A percentile compares a stretch with the other conserved stretches of the same genome.
Conservation (phyloP, 2,113 vertebrate genomes). For the Pantherophis guttatus region DNA sequence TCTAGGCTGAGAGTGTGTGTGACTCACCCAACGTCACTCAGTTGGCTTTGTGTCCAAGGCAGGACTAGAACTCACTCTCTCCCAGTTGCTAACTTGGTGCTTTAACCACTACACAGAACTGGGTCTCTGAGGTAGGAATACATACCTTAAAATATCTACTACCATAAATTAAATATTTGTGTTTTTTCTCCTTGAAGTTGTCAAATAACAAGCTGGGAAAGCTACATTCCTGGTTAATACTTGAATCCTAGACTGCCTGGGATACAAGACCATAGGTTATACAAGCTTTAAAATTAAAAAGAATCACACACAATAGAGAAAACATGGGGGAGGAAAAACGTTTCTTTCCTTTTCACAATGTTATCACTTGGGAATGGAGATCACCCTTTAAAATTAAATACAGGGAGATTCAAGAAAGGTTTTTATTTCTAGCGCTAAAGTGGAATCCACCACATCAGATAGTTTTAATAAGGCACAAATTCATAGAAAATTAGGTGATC, state of each 20-base stretch:
- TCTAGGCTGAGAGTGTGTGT: not conserved
- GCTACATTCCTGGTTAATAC: not conserved
- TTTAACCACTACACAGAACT: not conserved
- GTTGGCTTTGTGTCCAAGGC: not conserved
- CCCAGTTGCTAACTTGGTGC: no score
- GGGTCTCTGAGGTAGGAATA: not conserved
- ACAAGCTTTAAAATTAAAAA: not conserved
- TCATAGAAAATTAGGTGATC: not conserved
- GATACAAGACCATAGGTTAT: not conserved
- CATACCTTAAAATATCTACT: not conserved
- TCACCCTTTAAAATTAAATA: not conserved
- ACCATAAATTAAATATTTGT: not conserved
- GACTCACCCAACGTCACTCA: not conserved
- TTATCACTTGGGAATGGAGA: not conserved
- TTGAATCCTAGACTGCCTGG: not conserved
- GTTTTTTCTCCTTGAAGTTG: not conserved
- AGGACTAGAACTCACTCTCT: no score
- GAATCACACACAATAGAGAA: not conserved
- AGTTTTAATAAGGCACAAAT: not conserved
- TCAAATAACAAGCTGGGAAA: not conserved
- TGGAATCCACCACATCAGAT: not conserved
- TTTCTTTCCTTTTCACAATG: not conserved
- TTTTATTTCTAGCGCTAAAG: not conserved
- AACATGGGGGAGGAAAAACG: not conserved
- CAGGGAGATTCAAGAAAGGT: not conserved